Percentiles rank a stretch among this genome's conserved stretches.
Evolutionary conservation across 1,140 invertebrate species (phyloP).

Genomic region (Tetragonula clypearis): DNA sequence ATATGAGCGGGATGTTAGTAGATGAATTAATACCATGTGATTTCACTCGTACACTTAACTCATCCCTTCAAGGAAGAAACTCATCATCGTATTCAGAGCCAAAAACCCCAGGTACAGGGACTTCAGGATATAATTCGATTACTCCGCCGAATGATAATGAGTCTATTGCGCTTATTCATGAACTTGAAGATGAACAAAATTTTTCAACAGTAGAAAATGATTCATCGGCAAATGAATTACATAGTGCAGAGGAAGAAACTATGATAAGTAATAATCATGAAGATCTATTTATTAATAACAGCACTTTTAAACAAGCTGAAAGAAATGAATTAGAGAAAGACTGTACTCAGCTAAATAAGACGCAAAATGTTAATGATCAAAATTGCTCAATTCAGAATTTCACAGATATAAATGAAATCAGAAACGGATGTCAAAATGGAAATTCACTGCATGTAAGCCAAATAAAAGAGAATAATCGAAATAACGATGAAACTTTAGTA

Average conservation of each 20-base stretch:
- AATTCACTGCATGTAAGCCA: neutral
- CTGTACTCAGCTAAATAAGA: neutral
- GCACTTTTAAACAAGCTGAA: neutral
- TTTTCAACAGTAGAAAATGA: neutral
- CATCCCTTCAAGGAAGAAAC: slow-evolving; percentile 19
- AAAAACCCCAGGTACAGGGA: slow-evolving; percentile 29
- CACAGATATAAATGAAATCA: neutral
- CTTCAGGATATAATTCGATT: slow-evolving; percentile 38
- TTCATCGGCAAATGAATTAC: neutral
- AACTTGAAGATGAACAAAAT: slow-evolving; percentile 22
- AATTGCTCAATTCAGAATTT: neutral
- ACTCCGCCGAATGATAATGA: slow-evolving; percentile 11
- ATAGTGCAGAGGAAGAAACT: neutral
- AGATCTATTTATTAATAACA: neutral
- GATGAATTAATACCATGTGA: slow-evolving; percentile 71
- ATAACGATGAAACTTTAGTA: neutral
- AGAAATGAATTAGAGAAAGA: neutral
- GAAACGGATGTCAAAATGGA: neutral
- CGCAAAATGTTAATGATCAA: neutral
- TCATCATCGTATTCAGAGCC: slow-evolving; percentile 29
- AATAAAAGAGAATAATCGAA: neutral
- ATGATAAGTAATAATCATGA: neutral
- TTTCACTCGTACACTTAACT: slow-evolving; percentile 21
- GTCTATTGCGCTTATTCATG: neutral
- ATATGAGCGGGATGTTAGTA: slow-evolving; percentile 64